A percentile compares a stretch with the other conserved stretches of the same genome.
phyloP scores from a whole-genome alignment of 2,113 vertebrate species.

The Phrynocephalus versicolor region DNA sequence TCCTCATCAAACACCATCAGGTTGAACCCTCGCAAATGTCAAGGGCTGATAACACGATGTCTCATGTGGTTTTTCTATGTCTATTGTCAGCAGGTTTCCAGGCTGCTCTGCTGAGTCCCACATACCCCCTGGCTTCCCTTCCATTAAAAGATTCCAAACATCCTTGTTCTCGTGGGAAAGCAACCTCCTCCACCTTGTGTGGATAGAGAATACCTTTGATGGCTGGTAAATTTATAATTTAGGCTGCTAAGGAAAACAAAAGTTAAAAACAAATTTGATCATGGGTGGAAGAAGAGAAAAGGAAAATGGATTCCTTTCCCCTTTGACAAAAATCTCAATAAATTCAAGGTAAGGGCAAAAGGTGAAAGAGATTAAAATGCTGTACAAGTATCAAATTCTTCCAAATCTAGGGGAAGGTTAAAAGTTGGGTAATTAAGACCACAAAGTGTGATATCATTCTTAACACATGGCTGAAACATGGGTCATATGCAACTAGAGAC shows the following conservation, averaged over 20 bases:
- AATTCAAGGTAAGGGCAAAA: background rate
- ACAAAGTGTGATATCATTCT: background rate
- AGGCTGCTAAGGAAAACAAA: background rate
- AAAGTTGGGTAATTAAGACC: too few species aligned
- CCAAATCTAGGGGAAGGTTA: background rate
- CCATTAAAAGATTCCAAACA: background rate
- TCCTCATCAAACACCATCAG: background rate
- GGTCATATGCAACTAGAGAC: too few species aligned
- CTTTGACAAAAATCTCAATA: background rate
- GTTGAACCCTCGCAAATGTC: background rate
- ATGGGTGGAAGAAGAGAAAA: too few species aligned
- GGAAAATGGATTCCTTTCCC: background rate
- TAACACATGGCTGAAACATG: background rate
- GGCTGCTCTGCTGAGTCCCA: background rate
- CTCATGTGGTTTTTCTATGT: background rate
- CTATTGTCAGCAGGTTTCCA: background rate
- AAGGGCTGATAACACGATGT: background rate
- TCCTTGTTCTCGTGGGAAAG: background rate
- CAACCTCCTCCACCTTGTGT: background rate
- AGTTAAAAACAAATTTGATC: background rate
- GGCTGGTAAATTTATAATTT: background rate
- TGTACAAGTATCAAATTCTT: background rate
- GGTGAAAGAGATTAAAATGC: background rate
- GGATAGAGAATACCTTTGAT: background rate
- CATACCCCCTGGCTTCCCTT: background rate